Evolutionary conservation across 2,888 invertebrate species (phyloP), one percentile per base, ranked within the genome.

Genomic region (Drosophila histrio): DNA sequence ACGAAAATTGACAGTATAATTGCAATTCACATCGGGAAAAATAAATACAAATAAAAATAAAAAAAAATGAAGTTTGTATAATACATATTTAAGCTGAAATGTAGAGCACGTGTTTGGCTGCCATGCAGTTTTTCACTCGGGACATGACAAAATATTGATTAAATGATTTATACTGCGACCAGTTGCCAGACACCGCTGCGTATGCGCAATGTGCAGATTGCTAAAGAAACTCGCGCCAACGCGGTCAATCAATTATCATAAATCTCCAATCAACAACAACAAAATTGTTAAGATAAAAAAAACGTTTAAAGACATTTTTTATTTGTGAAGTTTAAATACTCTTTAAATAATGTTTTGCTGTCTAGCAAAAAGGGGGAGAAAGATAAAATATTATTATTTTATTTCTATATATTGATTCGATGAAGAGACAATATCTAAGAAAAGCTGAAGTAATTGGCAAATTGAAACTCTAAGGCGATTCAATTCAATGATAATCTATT

Each of bases 61-160:
- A 71, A 32, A 2, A 6, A 9, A 26, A 3, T n/a, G 39, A 39
- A 24, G 24, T 26, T 19, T 26, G 36, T 24, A 50, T 53, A 49
- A 32, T 17, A 17, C 26, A 43, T 52, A 39, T 60, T 47, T 49
- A 47, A 61, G 60, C 56, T 50, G n/a, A 62, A 86, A 82, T 82
- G 72, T 81, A 68, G 82, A 80, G 87, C 82, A 83, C 68, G 87
- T 87, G 82, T 82, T 86, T 68, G 65, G 46, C 54, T 68, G 66
- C 69, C 66, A 61, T 72, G 47, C 68, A 81, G 65, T 71, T 73
- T 74, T 81, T 72, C 70, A 64, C 62, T 59, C 28, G 46, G 58
- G 47, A 75, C 86, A 81, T 84, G 85, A 84, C 82, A 87, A 78
- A 83, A 84, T 83, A 83, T 83, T 84, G 82, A 87, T 83, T 75